A percentile compares a stretch with the other conserved stretches of the same genome.
Evolutionary conservation across 2,797 vertebrate genomes (phyloP).

Genomic region (Clarias laeviceps): DNA sequence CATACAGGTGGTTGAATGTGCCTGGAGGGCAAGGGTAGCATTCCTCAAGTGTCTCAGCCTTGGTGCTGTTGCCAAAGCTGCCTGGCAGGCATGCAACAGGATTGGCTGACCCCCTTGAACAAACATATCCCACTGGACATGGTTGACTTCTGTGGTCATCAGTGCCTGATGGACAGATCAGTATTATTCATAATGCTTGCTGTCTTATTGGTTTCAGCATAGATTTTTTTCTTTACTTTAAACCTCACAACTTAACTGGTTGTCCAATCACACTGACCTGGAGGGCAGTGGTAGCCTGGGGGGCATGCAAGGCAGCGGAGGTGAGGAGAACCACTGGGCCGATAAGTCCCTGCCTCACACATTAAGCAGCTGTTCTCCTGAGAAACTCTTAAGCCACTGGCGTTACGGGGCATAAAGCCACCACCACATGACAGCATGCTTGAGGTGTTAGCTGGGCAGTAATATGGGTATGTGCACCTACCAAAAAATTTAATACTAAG

Average conservation of each 20-base stretch:
- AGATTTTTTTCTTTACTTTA: not conserved
- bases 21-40: constrained; percentile 83
- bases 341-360: constrained; percentile 83
- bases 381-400: constrained; percentile 77
- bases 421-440: constrained; percentile 74
- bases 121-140: constrained; percentile 83
- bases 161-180: constrained; percentile 69
- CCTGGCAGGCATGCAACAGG: constrained; percentile 83
- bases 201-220: not conserved
- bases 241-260: not conserved
- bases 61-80: constrained; percentile 75
- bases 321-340: constrained; percentile 58
- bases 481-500: not conserved
- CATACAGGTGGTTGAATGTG: constrained; percentile 84
- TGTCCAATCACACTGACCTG: constrained; percentile 67
- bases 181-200: not conserved
- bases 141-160: constrained; percentile 73
- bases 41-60: constrained; percentile 64
- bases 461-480: constrained; percentile 88
- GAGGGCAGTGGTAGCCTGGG: constrained; percentile 82
- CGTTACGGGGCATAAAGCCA: constrained; percentile 81
- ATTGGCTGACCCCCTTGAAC: constrained; percentile 70
- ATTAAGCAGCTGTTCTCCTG: constrained; percentile 75
- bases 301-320: constrained; percentile 83
- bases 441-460: constrained; percentile 84